Conservation (phyloP, 2,797 vertebrate species). For the Adelosebastes latens region DNA sequence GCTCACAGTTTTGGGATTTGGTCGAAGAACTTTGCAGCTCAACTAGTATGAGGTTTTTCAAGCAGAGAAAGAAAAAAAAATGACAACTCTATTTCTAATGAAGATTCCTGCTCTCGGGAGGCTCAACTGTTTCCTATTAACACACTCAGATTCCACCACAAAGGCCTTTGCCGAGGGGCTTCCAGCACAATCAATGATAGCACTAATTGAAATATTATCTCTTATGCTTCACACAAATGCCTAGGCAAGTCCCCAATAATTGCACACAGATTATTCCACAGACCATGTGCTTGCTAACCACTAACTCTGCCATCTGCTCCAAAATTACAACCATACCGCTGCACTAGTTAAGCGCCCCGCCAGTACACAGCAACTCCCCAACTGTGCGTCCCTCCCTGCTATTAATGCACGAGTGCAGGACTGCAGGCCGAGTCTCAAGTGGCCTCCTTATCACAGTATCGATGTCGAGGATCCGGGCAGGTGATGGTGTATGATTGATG, state of each 20-base stretch:
- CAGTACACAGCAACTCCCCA: slow-evolving; percentile 18
- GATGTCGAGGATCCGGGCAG: slow-evolving; percentile 19
- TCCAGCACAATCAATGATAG: slow-evolving; percentile 65
- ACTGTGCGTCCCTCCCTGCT: slow-evolving; percentile 1
- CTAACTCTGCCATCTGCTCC: slow-evolving; percentile 73
- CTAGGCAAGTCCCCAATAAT: slow-evolving; percentile 64
- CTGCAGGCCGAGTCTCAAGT: neutral
- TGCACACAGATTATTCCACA: slow-evolving; percentile 69
- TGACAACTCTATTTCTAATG: slow-evolving; percentile 25
- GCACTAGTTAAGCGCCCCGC: slow-evolving; percentile 20
- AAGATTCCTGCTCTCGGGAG: slow-evolving; percentile 27
- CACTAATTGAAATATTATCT: slow-evolving; percentile 80
- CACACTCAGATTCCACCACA: slow-evolving; percentile 47
- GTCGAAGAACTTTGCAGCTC: neutral
- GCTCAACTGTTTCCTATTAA: slow-evolving; percentile 25
- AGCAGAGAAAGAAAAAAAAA: neutral
- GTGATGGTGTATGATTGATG: slow-evolving; percentile 39
- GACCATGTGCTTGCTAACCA: slow-evolving; percentile 66
- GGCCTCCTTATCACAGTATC: slow-evolving; percentile 20
- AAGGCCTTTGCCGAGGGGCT: slow-evolving; percentile 44
- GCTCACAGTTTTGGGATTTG: neutral
- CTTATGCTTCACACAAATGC: slow-evolving; percentile 47
- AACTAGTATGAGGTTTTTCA: neutral
- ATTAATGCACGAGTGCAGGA: slow-evolving; percentile 17
- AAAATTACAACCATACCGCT: slow-evolving; percentile 39